Percentiles rank a stretch among this genome's conserved stretches.
Conservation (phyloP, 2,888 invertebrate genomes). For the Xestoiulus laeticollis region DNA sequence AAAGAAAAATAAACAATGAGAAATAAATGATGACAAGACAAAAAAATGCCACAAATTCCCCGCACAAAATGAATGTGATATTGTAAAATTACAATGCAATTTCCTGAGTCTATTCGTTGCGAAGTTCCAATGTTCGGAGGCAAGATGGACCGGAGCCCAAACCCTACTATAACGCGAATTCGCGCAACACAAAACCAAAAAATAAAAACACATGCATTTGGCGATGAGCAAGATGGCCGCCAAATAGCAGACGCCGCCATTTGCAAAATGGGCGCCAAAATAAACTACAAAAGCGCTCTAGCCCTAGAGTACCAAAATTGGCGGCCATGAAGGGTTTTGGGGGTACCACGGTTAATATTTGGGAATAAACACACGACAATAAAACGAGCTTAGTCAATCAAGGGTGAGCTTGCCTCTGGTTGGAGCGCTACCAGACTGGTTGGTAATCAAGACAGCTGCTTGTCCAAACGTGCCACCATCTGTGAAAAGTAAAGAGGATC, state of each 20-base stretch:
- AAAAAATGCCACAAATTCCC: neutral
- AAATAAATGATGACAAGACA: conserved; percentile 10
- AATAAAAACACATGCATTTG: neutral
- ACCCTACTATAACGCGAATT: neutral
- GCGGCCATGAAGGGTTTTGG: neutral
- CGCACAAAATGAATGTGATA: neutral
- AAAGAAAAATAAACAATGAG: neutral
- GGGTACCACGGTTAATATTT: neutral
- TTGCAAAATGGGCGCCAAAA: neutral
- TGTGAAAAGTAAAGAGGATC: conserved; percentile 48
- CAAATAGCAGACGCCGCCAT: neutral
- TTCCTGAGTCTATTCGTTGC: neutral
- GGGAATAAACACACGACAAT: conserved; percentile 21
- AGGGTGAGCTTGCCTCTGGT: conserved; percentile 45
- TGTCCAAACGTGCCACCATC: conserved; percentile 47
- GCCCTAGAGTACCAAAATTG: neutral
- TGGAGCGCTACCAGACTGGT: conserved; percentile 48
- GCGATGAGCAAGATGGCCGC: neutral
- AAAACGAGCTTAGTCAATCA: conserved; percentile 36
- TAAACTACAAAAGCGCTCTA: neutral
- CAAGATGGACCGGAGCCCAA: neutral
- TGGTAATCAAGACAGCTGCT: conserved; percentile 46
- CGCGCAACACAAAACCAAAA: neutral
- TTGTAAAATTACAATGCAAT: neutral
- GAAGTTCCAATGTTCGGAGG: neutral